Base-by-base conservation (phyloP, 2,113 vertebrate genomes). In the Eptesicus fuscus region DNA sequence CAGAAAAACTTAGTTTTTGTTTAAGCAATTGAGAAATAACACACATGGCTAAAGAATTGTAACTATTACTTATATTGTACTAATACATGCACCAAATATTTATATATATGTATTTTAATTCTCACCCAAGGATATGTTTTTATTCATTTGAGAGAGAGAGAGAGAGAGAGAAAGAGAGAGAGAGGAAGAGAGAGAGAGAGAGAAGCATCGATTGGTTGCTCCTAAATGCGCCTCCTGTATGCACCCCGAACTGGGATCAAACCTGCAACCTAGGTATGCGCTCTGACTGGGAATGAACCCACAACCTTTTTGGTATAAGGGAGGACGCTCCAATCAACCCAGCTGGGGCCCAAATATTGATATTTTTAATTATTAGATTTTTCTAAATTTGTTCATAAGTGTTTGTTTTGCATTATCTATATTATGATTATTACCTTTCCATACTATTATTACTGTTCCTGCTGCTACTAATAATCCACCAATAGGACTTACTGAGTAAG, bases 331-430 rank as follows among this genome's bases (percentile, higher is more conserved):
- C 63, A 67, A n/a, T 32, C 14, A 67, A 67, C 32, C 32, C 32
- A 5, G 30, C 30, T 32, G 7, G 14, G 63, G 63, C 32, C 94
- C 94, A 97, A 97, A 97, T 95, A 88, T 97, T 97, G 93, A 97
- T 95, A 95, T 87, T 91, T 96, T 98, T 87, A 96, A 93, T 96
- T 97, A 67, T 96, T 79, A 49, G 84, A 91, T 97, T 91, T 91
- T 96, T 96, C 93, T 94, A 90, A 95, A 95, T 97, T 97, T 84
- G 80, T 93, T 97, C 95, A 78, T 80, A 87, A 89, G 28, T n/a
- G 70, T 95, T 93, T 59, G 74, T 69, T 97, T 89, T 83, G 16
- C 53, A 16, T 61, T 84, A 93, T 87, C 71, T 86, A 17, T 84
- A 28, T 84, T 90, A 63, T 71, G 47, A 82, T 93, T 82, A 86